Evolutionary conservation across 2,113 vertebrate genomes (phyloP).

Genomic region (Tachycineta bicolor): DNA sequence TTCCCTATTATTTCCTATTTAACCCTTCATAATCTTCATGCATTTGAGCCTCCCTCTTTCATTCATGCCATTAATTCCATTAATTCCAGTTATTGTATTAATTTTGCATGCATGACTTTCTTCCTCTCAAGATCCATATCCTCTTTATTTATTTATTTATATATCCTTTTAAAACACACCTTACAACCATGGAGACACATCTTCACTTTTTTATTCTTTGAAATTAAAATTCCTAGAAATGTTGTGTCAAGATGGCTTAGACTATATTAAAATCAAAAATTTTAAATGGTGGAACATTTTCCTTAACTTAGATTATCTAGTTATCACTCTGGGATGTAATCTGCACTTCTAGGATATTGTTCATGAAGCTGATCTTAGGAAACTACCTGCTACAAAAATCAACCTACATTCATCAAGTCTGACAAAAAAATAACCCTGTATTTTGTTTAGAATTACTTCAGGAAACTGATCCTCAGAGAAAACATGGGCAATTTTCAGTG

Average conservation of each 20-base stretch:
- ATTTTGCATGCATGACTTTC: background rate
- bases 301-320: background rate
- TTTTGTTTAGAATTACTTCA: background rate
- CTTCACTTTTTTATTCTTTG: background rate
- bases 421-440: background rate
- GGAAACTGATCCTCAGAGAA: background rate
- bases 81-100: background rate
- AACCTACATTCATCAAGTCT: background rate
- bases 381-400: background rate
- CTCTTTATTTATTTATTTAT: background rate
- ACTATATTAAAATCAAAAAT: background rate
- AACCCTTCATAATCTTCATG: background rate
- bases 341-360: background rate
- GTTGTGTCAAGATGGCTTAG: background rate
- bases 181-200: background rate
- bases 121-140: background rate
- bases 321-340: background rate
- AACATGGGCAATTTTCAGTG: background rate
- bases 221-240: background rate
- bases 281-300: accelerated
- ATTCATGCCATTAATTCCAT: background rate
- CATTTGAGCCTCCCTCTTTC: background rate
- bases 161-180: background rate
- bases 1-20: background rate
- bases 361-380: background rate